These are phyloP conservation scores for Formica selysi DNA, from an alignment of 1,140 invertebrate genomes.

Conservation along the genomic window DNA sequence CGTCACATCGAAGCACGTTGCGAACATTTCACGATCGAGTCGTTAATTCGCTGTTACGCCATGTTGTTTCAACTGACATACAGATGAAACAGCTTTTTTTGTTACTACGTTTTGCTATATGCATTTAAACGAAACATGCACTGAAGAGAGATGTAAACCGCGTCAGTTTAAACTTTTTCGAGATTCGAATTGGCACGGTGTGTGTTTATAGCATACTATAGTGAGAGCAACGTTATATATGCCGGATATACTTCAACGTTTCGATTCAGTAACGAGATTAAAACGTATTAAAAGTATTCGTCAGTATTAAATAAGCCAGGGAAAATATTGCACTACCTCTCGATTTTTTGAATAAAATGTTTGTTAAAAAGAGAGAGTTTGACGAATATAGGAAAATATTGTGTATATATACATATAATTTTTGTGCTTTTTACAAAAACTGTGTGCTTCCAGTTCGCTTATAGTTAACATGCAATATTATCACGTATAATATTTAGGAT, in stretches of 20 bases:
- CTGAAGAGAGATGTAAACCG: neutral
- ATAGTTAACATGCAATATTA: neutral
- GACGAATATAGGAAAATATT: neutral
- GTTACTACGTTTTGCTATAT: conserved; percentile 20
- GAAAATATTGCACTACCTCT: neutral
- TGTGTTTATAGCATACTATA: neutral
- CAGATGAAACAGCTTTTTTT: conserved; percentile 35
- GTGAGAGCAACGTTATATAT: neutral
- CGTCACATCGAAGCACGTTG: conserved; percentile 41
- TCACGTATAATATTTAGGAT: neutral
- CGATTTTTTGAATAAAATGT: neutral
- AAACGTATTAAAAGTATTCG: neutral
- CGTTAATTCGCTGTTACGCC: conserved; percentile 58
- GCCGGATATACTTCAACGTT: neutral
- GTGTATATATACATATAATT: too few relatives aligned
- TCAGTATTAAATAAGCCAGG: neutral
- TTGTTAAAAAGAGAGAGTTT: neutral
- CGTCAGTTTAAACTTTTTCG: conserved; percentile 25
- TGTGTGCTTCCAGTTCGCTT: too few relatives aligned
- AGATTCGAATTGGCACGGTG: neutral
- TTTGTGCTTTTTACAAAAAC: neutral
- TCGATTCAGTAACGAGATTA: conserved; percentile 21
- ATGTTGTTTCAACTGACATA: conserved; percentile 13
- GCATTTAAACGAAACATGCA: conserved; percentile 16
- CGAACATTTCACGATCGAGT: conserved; percentile 52